Evolutionary conservation across 2,113 vertebrate genomes (phyloP).

Genomic region (Myocastor coypus): DNA sequence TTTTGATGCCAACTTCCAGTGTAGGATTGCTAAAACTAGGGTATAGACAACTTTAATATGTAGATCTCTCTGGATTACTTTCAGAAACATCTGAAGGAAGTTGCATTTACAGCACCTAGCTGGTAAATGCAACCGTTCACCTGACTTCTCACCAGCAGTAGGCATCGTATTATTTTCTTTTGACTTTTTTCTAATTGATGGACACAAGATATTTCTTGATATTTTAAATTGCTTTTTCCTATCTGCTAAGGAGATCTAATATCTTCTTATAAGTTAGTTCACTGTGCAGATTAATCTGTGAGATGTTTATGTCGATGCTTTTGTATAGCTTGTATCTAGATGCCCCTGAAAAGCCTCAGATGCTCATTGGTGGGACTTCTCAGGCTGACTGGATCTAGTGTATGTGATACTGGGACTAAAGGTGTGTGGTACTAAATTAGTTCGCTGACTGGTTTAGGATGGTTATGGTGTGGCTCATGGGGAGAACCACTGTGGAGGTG

Average conservation of each 20-base stretch:
- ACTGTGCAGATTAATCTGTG: neutral
- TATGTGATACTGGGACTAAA: neutral
- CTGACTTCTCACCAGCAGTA: neutral
- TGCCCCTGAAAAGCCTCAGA: neutral
- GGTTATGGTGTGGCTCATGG: neutral
- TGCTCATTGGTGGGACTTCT: neutral
- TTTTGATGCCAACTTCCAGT: constrained; percentile 34
- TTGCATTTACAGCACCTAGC: neutral
- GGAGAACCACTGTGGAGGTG: neutral
- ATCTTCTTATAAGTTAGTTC: constrained; percentile 25
- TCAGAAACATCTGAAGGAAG: neutral
- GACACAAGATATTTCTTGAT: neutral
- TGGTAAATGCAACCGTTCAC: neutral
- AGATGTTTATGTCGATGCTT: neutral
- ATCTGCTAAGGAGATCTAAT: neutral
- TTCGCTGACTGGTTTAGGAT: neutral
- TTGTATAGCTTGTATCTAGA: neutral
- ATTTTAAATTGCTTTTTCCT: constrained; percentile 19
- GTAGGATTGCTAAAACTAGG: neutral
- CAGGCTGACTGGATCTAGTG: neutral
- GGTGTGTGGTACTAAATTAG: neutral
- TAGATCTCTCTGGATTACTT: constrained; percentile 24
- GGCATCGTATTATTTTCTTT: neutral
- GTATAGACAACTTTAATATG: constrained; percentile 35
- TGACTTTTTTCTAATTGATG: neutral